Conservation (phyloP, 2,113 vertebrate genomes). For the Phrynosoma blainvillii region DNA sequence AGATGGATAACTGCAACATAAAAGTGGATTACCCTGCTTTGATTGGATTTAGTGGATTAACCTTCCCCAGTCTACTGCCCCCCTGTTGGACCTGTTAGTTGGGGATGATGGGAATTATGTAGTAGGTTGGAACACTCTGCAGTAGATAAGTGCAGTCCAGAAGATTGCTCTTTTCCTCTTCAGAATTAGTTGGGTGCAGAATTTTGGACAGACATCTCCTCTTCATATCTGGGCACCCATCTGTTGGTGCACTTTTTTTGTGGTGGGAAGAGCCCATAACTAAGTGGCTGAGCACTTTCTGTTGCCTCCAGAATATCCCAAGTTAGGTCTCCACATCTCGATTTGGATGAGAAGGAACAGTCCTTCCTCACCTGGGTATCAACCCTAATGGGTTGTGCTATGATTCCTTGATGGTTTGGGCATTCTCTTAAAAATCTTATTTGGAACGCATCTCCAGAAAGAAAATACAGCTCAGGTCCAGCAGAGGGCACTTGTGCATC, state of each 20-base stretch:
- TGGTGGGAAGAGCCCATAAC: not conserved
- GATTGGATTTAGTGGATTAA: no score
- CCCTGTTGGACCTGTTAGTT: no score
- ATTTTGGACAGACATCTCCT: not conserved
- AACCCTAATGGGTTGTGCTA: not conserved
- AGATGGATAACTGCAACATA: no score
- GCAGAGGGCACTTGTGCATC: not conserved
- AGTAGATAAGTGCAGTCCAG: not conserved
- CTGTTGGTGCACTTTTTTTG: no score
- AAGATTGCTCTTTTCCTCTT: not conserved
- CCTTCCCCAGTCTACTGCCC: no score
- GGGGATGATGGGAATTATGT: not conserved
- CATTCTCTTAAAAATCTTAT: not conserved
- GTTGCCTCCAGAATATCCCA: not conserved
- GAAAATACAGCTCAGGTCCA: not conserved
- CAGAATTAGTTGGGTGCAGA: not conserved
- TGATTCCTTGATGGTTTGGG: not conserved
- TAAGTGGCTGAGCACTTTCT: not conserved
- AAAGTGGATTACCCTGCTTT: no score
- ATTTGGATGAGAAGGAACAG: not conserved
- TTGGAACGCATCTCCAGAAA: not conserved
- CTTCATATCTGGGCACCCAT: not conserved
- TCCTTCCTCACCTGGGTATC: no score
- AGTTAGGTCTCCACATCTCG: not conserved
- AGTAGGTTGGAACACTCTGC: not conserved